phyloP scores from a whole-genome alignment of 2,113 vertebrate genomes.

The Sigmodon hispidus region DNA sequence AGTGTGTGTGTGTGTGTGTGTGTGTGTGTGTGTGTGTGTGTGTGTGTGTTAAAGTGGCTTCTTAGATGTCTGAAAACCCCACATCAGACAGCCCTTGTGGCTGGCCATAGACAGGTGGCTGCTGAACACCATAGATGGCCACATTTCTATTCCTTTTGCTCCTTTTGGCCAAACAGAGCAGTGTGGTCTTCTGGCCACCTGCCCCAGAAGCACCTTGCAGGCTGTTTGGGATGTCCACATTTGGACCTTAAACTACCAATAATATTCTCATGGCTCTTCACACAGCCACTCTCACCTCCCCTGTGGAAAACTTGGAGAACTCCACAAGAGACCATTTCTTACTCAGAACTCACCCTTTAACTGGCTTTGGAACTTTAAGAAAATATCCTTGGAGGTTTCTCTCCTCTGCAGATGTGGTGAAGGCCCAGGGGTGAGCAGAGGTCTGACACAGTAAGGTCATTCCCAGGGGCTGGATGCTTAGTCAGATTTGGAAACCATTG shows the following conservation, averaged over 20 bases:
- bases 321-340: background rate
- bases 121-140: background rate
- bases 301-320: background rate
- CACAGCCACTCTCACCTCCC: background rate
- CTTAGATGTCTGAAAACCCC: background rate
- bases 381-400: background rate
- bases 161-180: background rate
- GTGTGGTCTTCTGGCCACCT: background rate
- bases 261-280: background rate
- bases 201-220: background rate
- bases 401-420: background rate
- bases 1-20: too few species aligned
- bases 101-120: background rate
- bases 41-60: background rate
- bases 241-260: background rate
- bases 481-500: background rate
- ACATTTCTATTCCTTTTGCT: background rate
- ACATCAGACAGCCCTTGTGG: background rate
- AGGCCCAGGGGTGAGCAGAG: background rate
- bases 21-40: background rate
- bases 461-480: background rate
- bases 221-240: background rate
- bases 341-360: background rate
- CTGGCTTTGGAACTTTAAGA: background rate
- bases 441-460: background rate